A percentile compares a stretch with the other conserved stretches of the same genome.
These are phyloP conservation scores for Lithophane leautieri DNA, from an alignment of 2,888 invertebrate genomes.

Conservation along the genomic window DNA sequence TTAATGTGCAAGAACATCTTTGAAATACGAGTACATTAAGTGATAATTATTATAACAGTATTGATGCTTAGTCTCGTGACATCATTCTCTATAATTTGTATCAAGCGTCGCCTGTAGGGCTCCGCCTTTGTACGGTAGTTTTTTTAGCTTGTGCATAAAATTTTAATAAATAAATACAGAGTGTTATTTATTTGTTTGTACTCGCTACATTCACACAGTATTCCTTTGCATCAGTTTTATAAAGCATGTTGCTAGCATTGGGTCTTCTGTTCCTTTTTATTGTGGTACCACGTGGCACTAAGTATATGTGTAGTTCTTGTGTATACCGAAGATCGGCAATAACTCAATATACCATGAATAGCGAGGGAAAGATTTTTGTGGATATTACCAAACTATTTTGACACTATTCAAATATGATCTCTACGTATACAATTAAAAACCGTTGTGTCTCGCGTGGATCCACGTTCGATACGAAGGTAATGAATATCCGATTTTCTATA, in stretches of 20 bases:
- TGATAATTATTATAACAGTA: background rate
- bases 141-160: too few relatives aligned
- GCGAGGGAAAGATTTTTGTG: slow-evolving; percentile 24
- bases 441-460: too few relatives aligned
- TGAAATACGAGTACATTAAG: background rate
- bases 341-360: slow-evolving; percentile 58
- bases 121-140: too few relatives aligned
- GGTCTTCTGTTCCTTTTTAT: slow-evolving; percentile 20
- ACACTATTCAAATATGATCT: background rate
- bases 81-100: background rate
- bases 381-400: slow-evolving; percentile 14
- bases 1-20: background rate
- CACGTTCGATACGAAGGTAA: background rate
- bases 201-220: background rate
- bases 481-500: background rate
- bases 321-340: slow-evolving; percentile 65
- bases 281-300: background rate
- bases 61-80: background rate
- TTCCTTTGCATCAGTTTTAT: background rate
- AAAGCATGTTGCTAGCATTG: background rate
- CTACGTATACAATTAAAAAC: too few relatives aligned
- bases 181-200: too few relatives aligned
- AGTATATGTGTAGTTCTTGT: slow-evolving; percentile 17
- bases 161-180: too few relatives aligned
- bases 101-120: too few relatives aligned